Conservation (phyloP, 2,888 invertebrate species). For the Bruchidius siliquastri region DNA sequence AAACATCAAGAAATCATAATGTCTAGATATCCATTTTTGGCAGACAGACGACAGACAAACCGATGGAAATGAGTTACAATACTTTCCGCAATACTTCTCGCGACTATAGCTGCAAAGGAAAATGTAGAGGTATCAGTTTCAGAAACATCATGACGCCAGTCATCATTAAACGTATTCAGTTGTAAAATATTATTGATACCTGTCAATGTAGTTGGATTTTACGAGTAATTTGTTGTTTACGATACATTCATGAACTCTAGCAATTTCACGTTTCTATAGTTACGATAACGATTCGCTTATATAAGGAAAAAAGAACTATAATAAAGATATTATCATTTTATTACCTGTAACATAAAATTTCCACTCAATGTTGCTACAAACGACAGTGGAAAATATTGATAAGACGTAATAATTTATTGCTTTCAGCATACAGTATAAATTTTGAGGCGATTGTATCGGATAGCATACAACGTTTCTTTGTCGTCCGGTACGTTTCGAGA, state of each 20-base stretch:
- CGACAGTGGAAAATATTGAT: neutral
- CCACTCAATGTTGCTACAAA: neutral
- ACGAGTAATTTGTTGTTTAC: neutral
- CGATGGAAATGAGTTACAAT: no score
- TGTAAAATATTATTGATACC: neutral
- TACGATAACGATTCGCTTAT: neutral
- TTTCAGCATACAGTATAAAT: neutral
- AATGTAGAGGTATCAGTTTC: no score
- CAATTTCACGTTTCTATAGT: neutral
- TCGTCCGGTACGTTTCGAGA: no score
- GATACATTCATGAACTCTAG: neutral
- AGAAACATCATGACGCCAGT: no score
- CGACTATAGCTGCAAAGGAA: no score
- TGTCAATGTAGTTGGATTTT: neutral
- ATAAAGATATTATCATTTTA: neutral
- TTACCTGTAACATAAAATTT: neutral
- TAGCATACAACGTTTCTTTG: no score
- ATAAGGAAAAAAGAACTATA: neutral
- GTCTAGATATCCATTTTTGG: no score
- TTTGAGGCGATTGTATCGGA: neutral
- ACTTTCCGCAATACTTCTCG: no score
- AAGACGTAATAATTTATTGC: neutral
- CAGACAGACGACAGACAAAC: no score
- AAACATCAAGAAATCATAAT: no score
- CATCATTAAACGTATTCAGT: no score